phyloP scores from a whole-genome alignment of 2,888 invertebrate species.

The Pandemis cinnamomeana region DNA sequence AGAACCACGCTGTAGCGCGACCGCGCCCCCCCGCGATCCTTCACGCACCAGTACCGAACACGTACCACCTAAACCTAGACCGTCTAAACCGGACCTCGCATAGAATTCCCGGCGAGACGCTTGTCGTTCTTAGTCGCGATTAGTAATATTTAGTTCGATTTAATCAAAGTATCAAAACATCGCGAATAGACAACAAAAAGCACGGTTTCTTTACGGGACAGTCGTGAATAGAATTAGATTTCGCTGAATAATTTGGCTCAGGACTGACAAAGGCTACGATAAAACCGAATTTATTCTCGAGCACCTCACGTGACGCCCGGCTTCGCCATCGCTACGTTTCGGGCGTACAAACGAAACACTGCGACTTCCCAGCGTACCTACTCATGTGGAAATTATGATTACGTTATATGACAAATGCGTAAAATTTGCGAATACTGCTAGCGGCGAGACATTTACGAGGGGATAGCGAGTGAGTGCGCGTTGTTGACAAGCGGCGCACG shows the following conservation, averaged over 20 bases:
- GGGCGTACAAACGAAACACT: not conserved
- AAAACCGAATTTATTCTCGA: not conserved
- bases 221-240: conserved; percentile 17
- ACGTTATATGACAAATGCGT: conserved; percentile 18
- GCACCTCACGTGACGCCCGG: not conserved
- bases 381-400: conserved; percentile 11
- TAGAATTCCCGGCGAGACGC: not conserved
- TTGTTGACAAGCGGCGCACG: conserved; percentile 39
- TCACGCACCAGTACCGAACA: not conserved
- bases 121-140: not conserved
- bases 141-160: not conserved
- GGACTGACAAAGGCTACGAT: conserved; percentile 1
- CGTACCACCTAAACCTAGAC: not conserved
- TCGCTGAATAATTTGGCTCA: conserved; percentile 23
- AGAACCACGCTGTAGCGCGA: conserved; percentile 67
- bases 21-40: conserved; percentile 45
- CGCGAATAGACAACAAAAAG: conserved; percentile 6
- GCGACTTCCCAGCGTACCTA: not conserved
- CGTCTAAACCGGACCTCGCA: not conserved
- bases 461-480: conserved; percentile 14
- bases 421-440: conserved; percentile 23
- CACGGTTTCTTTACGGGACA: conserved; percentile 46
- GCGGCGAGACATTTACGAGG: conserved; percentile 30
- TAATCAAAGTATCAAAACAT: not conserved
- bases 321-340: not conserved